Conservation (phyloP, 2,113 vertebrate species). For the Stigmatopora nigra region DNA sequence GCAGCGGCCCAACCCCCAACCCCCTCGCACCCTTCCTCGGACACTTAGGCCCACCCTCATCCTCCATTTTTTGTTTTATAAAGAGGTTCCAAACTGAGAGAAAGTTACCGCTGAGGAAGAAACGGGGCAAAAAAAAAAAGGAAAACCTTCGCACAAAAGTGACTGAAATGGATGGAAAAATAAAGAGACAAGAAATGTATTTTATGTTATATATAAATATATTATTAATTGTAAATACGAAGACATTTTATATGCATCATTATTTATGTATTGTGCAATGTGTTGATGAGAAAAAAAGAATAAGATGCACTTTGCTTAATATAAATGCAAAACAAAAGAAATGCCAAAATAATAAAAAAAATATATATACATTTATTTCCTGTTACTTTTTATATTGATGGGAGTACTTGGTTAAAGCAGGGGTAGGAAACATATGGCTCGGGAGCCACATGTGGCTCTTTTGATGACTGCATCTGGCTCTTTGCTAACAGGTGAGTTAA, state of each 20-base stretch:
- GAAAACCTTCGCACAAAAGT: slow-evolving; percentile 74
- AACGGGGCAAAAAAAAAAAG: slow-evolving; percentile 38
- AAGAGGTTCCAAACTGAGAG: slow-evolving; percentile 48
- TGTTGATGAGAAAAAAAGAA: slow-evolving; percentile 95
- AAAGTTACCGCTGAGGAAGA: slow-evolving; percentile 60
- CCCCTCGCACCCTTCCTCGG: slow-evolving; percentile 24
- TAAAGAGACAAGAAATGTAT: slow-evolving; percentile 86
- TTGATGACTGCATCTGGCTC: too few relatives aligned
- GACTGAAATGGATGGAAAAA: slow-evolving; percentile 83
- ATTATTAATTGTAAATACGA: slow-evolving; percentile 99
- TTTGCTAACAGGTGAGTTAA: too few relatives aligned
- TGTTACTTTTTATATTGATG: not conserved
- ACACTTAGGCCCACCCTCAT: slow-evolving; percentile 10
- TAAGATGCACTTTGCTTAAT: slow-evolving; percentile 99
- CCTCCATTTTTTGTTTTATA: slow-evolving; percentile 23
- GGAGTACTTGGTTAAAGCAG: too few relatives aligned
- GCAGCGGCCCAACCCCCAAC: slow-evolving; percentile 64
- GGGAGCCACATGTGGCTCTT: too few relatives aligned
- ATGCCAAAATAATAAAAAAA: slow-evolving; percentile 89
- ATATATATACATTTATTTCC: slow-evolving; percentile 53
- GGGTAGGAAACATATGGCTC: too few relatives aligned
- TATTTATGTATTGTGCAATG: slow-evolving; percentile 99
- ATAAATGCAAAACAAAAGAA: slow-evolving; percentile 98
- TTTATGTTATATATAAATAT: slow-evolving; percentile 96
- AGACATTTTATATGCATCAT: slow-evolving; percentile 99